phyloP scores from a whole-genome alignment of 37 sponge, comb jelly and placozoan species.

The Theonella swinhoei region DNA sequence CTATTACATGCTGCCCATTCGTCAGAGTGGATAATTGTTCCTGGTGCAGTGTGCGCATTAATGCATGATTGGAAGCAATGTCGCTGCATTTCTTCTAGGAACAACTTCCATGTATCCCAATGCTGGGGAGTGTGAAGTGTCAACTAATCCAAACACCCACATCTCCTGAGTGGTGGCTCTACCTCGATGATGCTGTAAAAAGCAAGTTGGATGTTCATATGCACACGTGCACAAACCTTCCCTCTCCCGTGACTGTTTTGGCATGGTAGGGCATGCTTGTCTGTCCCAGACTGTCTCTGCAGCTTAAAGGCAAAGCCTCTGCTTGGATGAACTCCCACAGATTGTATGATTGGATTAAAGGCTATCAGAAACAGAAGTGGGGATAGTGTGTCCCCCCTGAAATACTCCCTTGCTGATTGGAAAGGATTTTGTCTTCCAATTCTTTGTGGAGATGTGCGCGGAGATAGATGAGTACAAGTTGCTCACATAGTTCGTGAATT shows the following conservation, averaged over 20 bases:
- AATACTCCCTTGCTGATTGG: background rate
- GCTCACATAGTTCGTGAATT: background rate
- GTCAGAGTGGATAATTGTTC: too few species aligned
- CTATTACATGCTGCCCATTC: background rate
- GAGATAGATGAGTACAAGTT: constrained; percentile 1
- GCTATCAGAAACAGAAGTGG: background rate
- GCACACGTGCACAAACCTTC: background rate
- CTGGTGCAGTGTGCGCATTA: background rate
- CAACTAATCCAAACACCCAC: background rate
- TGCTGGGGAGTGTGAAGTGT: background rate
- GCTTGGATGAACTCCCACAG: too few species aligned
- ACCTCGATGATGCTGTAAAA: background rate
- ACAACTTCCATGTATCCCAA: background rate
- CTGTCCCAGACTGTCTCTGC: too few species aligned
- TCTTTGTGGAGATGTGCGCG: constrained; percentile 10
- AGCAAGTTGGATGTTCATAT: background rate
- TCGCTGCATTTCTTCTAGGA: too few species aligned
- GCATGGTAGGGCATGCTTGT: too few species aligned
- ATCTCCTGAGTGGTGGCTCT: constrained; percentile 7
- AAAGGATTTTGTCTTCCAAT: background rate
- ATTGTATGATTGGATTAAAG: constrained; percentile 23
- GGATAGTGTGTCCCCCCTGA: constrained; percentile 15
- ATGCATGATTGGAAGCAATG: background rate
- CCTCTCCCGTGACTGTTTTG: background rate
- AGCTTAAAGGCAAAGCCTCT: too few species aligned